These are phyloP conservation scores for Pagetopsis macropterus DNA, from an alignment of 2,797 vertebrate genomes.

Conservation along the genomic window DNA sequence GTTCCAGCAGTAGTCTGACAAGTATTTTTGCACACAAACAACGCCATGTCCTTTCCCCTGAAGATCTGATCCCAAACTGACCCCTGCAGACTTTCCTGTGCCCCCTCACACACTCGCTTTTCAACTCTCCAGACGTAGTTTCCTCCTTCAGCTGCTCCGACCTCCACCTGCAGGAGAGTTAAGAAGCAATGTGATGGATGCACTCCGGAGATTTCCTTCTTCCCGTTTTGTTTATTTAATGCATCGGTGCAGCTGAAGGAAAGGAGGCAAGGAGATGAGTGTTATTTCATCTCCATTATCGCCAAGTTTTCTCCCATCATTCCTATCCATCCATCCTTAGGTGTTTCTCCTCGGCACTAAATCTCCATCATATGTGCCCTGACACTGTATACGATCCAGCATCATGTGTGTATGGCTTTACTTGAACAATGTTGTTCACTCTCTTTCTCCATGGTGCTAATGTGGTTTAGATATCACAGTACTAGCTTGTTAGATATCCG, in stretches of 20 bases:
- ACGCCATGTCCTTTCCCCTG: slow-evolving; percentile 61
- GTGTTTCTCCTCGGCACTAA: slow-evolving; percentile 43
- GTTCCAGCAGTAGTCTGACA: slow-evolving; percentile 77
- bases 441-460: slow-evolving; percentile 72
- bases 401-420: slow-evolving; percentile 62
- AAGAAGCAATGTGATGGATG: slow-evolving; percentile 77
- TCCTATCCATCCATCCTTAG: slow-evolving; percentile 9
- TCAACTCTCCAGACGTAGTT: slow-evolving; percentile 7
- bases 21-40: slow-evolving; percentile 85
- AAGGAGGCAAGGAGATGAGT: slow-evolving; percentile 15
- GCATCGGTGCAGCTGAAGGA: slow-evolving; percentile 57
- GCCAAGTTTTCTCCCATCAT: slow-evolving; percentile 37
- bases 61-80: slow-evolving; percentile 55
- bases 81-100: slow-evolving; percentile 20
- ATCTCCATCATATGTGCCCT: slow-evolving; percentile 20
- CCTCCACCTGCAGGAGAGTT: slow-evolving; percentile 32
- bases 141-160: slow-evolving; percentile 60
- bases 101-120: slow-evolving; percentile 7
- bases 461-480: slow-evolving; percentile 55
- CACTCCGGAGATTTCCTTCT: slow-evolving; percentile 79
- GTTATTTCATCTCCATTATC: slow-evolving; percentile 38
- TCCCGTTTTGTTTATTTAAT: slow-evolving; percentile 24
- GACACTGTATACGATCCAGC: slow-evolving; percentile 38
- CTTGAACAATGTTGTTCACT: slow-evolving; percentile 58
- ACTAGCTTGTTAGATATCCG: slow-evolving; percentile 34